Evolutionary conservation across 2,888 invertebrate species (phyloP).

Genomic region (Pheosia tremula): DNA sequence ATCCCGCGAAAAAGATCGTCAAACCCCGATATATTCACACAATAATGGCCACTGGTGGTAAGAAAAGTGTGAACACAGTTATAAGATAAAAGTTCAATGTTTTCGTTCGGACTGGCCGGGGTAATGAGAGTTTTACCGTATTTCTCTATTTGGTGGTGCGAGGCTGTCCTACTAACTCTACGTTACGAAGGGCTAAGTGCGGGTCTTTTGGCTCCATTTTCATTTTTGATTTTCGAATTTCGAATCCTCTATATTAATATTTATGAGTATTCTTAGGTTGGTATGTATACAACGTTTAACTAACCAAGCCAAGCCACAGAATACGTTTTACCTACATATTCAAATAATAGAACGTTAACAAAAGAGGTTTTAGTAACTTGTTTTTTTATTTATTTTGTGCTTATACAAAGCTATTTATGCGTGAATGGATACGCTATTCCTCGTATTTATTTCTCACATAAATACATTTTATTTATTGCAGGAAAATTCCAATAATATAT

Average conservation of each 20-base stretch:
- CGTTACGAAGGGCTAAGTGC: conserved; percentile 28
- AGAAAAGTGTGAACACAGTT: conserved; percentile 30
- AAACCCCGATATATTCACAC: neutral
- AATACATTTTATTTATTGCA: neutral
- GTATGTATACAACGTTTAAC: neutral
- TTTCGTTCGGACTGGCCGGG: conserved; percentile 23
- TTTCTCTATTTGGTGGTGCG: conserved; percentile 46
- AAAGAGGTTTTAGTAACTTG: no score
- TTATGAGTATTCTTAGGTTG: neutral
- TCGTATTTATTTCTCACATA: neutral
- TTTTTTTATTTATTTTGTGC: neutral
- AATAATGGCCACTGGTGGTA: conserved; percentile 1
- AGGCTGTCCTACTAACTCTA: conserved; percentile 40
- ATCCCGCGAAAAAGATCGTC: neutral
- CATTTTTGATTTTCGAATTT: conserved; percentile 28
- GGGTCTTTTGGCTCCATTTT: conserved; percentile 25
- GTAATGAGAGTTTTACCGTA: conserved; percentile 59
- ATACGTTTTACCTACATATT: neutral
- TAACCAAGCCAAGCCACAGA: neutral
- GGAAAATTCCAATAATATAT: neutral
- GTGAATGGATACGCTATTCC: neutral
- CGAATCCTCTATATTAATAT: conserved; percentile 1
- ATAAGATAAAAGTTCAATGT: conserved; percentile 29
- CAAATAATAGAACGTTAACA: neutral
- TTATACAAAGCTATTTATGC: neutral